These are phyloP conservation scores for Pelecanus crispus DNA, from an alignment of 2,113 vertebrate genomes.

Conservation along the genomic window DNA sequence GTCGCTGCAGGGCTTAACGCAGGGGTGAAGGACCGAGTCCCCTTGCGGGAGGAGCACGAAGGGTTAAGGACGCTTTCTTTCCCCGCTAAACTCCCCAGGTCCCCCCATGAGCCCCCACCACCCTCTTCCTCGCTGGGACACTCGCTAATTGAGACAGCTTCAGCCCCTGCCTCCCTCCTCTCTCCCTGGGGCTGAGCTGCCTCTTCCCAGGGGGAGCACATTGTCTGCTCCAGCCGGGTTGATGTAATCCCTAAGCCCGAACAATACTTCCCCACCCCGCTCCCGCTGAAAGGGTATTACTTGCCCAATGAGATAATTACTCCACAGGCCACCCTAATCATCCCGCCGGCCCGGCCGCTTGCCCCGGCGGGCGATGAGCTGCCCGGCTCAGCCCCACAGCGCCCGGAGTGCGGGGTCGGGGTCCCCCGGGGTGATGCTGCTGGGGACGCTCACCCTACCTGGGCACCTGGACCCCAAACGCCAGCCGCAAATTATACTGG, in stretches of 20 bases:
- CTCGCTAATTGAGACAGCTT: slow-evolving; percentile 81
- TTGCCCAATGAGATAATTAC: slow-evolving; percentile 66
- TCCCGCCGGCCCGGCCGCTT: not conserved
- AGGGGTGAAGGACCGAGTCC: not conserved
- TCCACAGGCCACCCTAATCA: slow-evolving; percentile 26
- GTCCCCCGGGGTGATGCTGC: not conserved
- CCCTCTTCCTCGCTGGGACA: not conserved
- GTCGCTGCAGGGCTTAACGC: not conserved
- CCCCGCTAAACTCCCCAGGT: not conserved
- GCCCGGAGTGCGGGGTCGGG: fast-evolving
- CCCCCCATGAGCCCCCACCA: not conserved
- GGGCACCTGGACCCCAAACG: not conserved
- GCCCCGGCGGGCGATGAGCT: fast-evolving
- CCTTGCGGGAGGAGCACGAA: fast-evolving
- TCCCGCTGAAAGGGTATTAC: slow-evolving; percentile 72
- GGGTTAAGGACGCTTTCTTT: not conserved
- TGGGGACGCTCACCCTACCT: fast-evolving
- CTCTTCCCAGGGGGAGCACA: slow-evolving; percentile 67
- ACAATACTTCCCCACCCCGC: slow-evolving; percentile 72
- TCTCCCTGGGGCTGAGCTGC: slow-evolving; percentile 53
- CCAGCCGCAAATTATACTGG: not conserved
- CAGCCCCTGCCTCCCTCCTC: slow-evolving; percentile 76
- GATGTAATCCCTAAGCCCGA: slow-evolving; percentile 77
- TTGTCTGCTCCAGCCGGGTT: slow-evolving; percentile 77
- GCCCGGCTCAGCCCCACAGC: not conserved